Evolutionary conservation across 2,888 invertebrate species (phyloP).

Genomic region (Cyclophora punctaria): DNA sequence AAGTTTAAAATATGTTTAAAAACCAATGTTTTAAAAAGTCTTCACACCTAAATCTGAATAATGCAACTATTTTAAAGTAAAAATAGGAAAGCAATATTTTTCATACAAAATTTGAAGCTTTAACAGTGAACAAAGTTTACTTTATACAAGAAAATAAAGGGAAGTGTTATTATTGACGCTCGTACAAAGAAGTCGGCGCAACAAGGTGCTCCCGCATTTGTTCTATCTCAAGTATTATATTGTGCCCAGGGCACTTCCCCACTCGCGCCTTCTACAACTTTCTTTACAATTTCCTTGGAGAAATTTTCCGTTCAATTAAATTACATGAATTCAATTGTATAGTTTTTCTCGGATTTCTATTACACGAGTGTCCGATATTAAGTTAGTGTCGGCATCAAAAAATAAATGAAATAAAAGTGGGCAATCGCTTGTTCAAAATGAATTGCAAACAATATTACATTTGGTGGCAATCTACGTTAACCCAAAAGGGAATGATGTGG

Average conservation of each 20-base stretch:
- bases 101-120: conserved; percentile 4
- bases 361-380: conserved; percentile 46
- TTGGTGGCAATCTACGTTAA: conserved; percentile 73
- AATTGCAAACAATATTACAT: conserved; percentile 74
- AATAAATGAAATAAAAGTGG: conserved; percentile 62
- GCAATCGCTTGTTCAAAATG: conserved; percentile 68
- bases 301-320: conserved; percentile 60
- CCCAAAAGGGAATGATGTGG: conserved; percentile 75
- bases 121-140: conserved; percentile 21
- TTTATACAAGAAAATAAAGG: conserved; percentile 31
- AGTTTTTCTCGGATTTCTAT: conserved; percentile 44
- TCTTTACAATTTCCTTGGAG: conserved; percentile 51
- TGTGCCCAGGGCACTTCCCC: conserved; percentile 48
- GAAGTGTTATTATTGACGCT: conserved; percentile 49
- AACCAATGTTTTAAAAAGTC: too few relatives aligned
- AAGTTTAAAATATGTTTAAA: too few relatives aligned
- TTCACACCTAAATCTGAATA: too few relatives aligned
- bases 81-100: too few relatives aligned
- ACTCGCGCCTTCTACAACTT: conserved; percentile 49
- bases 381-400: conserved; percentile 53
- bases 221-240: conserved; percentile 57
- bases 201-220: conserved; percentile 52
- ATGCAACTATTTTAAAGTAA: too few relatives aligned
- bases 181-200: conserved; percentile 42
- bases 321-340: conserved; percentile 53